A percentile compares a stretch with the other conserved stretches of the same genome.
Evolutionary conservation across 2,888 invertebrate species (phyloP).

Genomic region (Melinaea menophilus): DNA sequence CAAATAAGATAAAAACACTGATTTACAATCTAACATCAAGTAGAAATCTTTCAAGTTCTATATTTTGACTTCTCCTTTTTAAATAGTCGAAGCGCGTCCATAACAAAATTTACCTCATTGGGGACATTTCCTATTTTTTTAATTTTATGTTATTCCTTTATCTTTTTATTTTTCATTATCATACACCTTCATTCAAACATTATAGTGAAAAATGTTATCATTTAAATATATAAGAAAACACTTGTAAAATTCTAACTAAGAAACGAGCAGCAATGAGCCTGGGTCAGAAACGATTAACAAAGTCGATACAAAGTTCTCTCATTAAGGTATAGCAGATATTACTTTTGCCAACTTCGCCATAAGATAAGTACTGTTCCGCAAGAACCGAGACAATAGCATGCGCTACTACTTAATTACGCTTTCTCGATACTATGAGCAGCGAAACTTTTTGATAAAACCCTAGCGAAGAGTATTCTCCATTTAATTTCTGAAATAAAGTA

Average conservation of each 20-base stretch:
- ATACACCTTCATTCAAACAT: conserved; percentile 10
- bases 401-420: conserved; percentile 73
- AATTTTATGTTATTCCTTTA: conserved; percentile 36
- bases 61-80: conserved; percentile 38
- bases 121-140: conserved; percentile 27
- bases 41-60: conserved; percentile 7
- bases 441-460: conserved; percentile 55
- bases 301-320: conserved; percentile 75
- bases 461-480: conserved; percentile 44
- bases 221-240: conserved; percentile 21
- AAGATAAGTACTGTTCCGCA: conserved; percentile 73
- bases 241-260: conserved; percentile 35
- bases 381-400: conserved; percentile 71
- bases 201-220: conserved; percentile 8
- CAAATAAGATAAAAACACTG: not conserved
- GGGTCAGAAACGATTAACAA: conserved; percentile 69
- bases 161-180: conserved; percentile 16
- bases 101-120: conserved; percentile 2
- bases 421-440: conserved; percentile 54
- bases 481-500: conserved; percentile 7
- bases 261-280: conserved; percentile 44
- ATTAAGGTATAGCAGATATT: conserved; percentile 76
- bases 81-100: conserved; percentile 63
- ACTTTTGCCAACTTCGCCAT: conserved; percentile 69
- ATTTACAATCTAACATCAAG: too few relatives aligned